phyloP scores from a whole-genome alignment of 2,888 invertebrate genomes.

The Slavum lentiscoides region DNA sequence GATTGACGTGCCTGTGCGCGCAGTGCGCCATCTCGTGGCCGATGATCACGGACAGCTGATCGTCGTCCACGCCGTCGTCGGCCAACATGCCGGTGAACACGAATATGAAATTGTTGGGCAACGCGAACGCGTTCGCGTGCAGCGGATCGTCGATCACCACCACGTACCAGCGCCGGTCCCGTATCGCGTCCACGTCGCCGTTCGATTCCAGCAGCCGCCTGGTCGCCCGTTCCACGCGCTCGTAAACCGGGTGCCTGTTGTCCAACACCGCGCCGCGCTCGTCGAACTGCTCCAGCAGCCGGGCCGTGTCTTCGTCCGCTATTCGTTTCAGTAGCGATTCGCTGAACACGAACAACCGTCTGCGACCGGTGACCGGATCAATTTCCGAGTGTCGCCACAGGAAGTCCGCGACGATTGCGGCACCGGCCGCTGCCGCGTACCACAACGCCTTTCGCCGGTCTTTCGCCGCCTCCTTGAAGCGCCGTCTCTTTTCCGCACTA shows the following conservation, averaged over 20 bases:
- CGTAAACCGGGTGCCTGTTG: neutral
- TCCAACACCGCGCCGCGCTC: neutral
- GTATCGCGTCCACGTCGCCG: neutral
- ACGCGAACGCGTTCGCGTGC: neutral
- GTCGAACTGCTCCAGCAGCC: neutral
- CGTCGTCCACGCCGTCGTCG: neutral
- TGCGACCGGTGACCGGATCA: neutral
- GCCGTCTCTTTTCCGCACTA: too few relatives aligned
- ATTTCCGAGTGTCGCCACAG: neutral
- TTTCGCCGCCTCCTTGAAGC: too few relatives aligned
- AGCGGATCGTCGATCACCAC: neutral
- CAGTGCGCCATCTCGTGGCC: neutral
- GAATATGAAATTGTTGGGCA: neutral
- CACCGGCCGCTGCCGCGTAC: neutral
- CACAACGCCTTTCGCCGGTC: neutral
- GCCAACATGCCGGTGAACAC: neutral
- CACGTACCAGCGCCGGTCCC: neutral
- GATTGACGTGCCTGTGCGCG: neutral
- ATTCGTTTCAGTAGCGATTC: neutral
- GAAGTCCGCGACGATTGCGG: neutral
- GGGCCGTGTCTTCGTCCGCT: neutral
- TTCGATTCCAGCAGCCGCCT: neutral
- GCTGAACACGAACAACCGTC: neutral
- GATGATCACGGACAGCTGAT: neutral
- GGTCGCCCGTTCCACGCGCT: neutral